Percentiles rank a stretch among this genome's conserved stretches.
Conservation (phyloP, 1,140 invertebrate species). For the Musca domestica region DNA sequence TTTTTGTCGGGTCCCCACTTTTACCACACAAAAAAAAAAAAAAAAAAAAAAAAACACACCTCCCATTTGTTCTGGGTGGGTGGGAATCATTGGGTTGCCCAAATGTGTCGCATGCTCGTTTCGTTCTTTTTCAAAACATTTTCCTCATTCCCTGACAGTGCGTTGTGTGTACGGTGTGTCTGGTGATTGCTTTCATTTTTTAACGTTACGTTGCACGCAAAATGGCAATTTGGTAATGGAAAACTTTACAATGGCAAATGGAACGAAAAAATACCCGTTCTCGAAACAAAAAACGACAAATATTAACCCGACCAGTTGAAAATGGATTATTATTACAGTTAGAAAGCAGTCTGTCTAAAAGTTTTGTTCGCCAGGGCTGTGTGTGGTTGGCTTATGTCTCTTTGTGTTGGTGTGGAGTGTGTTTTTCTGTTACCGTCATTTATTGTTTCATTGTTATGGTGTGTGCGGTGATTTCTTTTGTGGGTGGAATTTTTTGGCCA, state of each 20-base stretch:
- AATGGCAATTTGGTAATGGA: constrained; percentile 6
- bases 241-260: background rate
- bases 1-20: too few relatives aligned
- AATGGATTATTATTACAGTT: background rate
- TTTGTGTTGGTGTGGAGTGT: too few relatives aligned
- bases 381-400: background rate
- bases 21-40: too few relatives aligned
- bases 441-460: background rate
- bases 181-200: constrained; percentile 19
- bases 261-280: too few relatives aligned
- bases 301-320: background rate
- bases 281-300: background rate
- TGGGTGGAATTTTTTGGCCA: constrained; percentile 16
- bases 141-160: too few relatives aligned
- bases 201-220: background rate
- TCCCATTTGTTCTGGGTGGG: background rate
- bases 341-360: background rate
- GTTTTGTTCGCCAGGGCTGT: background rate
- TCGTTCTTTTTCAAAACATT: background rate
- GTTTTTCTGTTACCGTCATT: background rate
- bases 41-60: too few relatives aligned
- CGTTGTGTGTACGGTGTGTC: background rate
- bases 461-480: background rate
- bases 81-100: too few relatives aligned
- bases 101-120: too few relatives aligned